Conservation (phyloP, 2,888 invertebrate genomes). For the Sarcophaga carnaria region DNA sequence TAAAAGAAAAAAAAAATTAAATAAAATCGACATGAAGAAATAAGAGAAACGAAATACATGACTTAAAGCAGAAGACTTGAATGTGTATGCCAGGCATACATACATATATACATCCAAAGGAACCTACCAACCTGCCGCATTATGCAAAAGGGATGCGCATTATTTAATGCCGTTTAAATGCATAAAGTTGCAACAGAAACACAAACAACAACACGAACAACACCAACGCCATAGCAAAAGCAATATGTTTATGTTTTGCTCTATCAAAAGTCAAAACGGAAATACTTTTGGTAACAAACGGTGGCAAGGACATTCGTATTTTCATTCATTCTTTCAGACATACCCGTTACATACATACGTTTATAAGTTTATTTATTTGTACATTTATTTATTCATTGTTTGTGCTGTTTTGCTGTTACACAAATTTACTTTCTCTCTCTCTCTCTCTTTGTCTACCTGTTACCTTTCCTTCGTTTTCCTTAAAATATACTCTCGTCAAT, state of each 20-base stretch:
- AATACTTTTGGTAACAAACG: slow-evolving; percentile 61
- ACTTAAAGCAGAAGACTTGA: background rate
- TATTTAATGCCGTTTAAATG: slow-evolving; percentile 57
- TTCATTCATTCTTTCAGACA: slow-evolving; percentile 11
- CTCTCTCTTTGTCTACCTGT: too few relatives aligned
- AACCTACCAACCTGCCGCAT: slow-evolving; percentile 32
- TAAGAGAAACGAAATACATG: background rate
- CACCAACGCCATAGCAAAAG: slow-evolving; percentile 9
- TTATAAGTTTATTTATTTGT: background rate
- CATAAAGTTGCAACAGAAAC: slow-evolving; percentile 36
- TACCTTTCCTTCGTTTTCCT: too few relatives aligned
- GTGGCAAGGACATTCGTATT: slow-evolving; percentile 60
- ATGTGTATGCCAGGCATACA: background rate
- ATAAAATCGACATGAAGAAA: slow-evolving; percentile 32
- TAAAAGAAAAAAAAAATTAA: slow-evolving; percentile 46
- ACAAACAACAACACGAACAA: background rate
- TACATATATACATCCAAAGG: background rate
- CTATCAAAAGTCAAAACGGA: slow-evolving; percentile 49
- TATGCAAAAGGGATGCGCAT: slow-evolving; percentile 63
- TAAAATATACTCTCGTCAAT: too few relatives aligned
- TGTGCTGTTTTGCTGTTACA: too few relatives aligned
- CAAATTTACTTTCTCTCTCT: too few relatives aligned
- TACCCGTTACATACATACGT: slow-evolving; percentile 9
- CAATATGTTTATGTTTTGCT: slow-evolving; percentile 39
- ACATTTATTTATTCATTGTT: too few relatives aligned